Base-by-base conservation (phyloP, 2,797 vertebrate genomes). In the Petrocephalus schoutedeni region DNA sequence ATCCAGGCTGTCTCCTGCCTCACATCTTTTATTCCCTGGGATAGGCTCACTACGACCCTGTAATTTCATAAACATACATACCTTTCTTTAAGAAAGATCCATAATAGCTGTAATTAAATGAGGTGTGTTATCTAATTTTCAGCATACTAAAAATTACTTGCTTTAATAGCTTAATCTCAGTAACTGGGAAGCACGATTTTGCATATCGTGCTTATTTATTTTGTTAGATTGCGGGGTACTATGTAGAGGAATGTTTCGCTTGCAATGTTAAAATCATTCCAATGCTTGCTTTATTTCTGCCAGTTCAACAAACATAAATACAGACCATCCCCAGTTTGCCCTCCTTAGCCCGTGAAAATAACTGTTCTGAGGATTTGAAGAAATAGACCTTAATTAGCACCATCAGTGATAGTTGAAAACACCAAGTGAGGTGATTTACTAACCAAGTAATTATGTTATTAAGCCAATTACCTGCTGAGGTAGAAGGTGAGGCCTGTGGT, bases 401-500 rank as follows among this genome's bases (percentile, higher is more conserved):
- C 28, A 71, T 36, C 28, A 71, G 28, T 16, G 64, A 36, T 28
- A 36, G 64, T 16, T 71, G 14, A 83, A 51, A 53, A 83, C 51
- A 54, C 28, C 80, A 83, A 53, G n/a, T 71, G 80, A 21, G 41
- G 12, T 83, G 80, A 83, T 53, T 83, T 83, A 83, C 80, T 83
- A 51, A 23, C 80, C 49, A 49, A 83, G 21, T 51, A 83, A 83
- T 83, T 83, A 53, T 53, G n/a, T 53, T 83, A 23, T 83, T 51
- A 21, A 83, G 6, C 12, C 51, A 83, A 83, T 83, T 83, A 83
- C 53, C n/a, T 54, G 41, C 77, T 83, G 49, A 51, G 80, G 49
- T 83, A 14, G 32, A 16, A 71, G 64, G 64, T 71, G 28, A 36
- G 32, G 32, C 64, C 32, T 71, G 4, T 32, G 23, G 28, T 4